phyloP scores from a whole-genome alignment of 1,140 invertebrate genomes.

The Lordiphosa stackelbergi region DNA sequence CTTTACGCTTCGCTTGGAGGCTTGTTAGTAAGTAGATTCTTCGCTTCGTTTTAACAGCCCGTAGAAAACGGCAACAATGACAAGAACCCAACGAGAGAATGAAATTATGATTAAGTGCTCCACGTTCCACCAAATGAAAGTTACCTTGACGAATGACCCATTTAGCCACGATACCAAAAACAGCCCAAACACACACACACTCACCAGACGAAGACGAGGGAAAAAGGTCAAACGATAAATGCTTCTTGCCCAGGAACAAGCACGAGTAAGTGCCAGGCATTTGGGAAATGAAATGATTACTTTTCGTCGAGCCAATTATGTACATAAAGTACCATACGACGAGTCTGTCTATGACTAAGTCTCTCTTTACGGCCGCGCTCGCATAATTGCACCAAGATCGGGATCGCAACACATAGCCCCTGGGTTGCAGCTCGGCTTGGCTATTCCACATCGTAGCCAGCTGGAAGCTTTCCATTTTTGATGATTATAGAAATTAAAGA shows the following conservation, averaged over 20 bases:
- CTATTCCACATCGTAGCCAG: too few species aligned
- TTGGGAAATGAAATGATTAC: conserved; percentile 50
- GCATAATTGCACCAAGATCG: conserved; percentile 19
- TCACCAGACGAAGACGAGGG: not conserved
- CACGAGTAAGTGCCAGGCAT: conserved; percentile 35
- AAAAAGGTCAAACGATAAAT: conserved; percentile 69
- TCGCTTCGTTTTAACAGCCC: conserved; percentile 11
- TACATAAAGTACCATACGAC: conserved; percentile 32
- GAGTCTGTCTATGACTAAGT: conserved; percentile 6
- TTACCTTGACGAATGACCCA: conserved; percentile 76
- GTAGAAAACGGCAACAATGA: conserved; percentile 42
- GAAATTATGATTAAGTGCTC: conserved; percentile 69
- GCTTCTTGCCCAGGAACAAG: conserved; percentile 20
- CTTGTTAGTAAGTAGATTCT: conserved; percentile 10
- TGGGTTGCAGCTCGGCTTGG: conserved; percentile 25
- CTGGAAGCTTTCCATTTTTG: conserved; percentile 22
- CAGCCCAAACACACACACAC: conserved; percentile 14
- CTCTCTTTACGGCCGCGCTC: conserved; percentile 1
- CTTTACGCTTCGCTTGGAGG: not conserved
- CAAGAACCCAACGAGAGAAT: conserved; percentile 58
- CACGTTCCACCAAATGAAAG: conserved; percentile 71
- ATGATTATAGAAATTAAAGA: conserved; percentile 66
- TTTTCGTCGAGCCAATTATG: conserved; percentile 42
- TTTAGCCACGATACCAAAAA: conserved; percentile 67
- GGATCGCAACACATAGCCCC: conserved; percentile 23